Base-by-base conservation (phyloP, 2,797 vertebrate genomes). In the Ctenopoma multispine region DNA sequence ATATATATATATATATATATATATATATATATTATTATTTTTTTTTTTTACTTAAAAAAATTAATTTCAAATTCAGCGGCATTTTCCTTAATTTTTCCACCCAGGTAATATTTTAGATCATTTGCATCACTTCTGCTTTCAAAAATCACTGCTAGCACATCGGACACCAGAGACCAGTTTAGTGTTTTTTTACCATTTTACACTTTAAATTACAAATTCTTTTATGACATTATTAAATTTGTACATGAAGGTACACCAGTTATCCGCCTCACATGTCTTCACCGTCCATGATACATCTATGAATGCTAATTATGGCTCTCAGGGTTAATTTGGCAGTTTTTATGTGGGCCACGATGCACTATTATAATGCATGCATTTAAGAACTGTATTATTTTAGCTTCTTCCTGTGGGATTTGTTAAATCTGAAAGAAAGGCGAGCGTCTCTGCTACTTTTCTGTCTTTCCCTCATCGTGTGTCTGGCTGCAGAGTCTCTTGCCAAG, bases 321-420 rank as follows among this genome's bases (percentile, higher is more conserved):
- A 58, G 84, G 85, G 73, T 86, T 88, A 84, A 90, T 89, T 86
- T 79, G 61, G 76, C 68, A 15, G 79, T 72, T 83, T 91, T 82
- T 84, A 93, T 93, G 80, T 93, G 89, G 89, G 91, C 72, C 90
- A 77, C 74, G 78, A 71, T 63, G 75, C 78, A 59, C 79, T 87
- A 88, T 85, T 84, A 75, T 86, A 85, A 87, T 72, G 68, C 66
- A 57, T 87, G 69, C 69, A 63, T 85, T 90, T 85, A 73, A 83
- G 84, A 63, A 75, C 82, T 54, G 81, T 63, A 83, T 91, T 89
- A 89, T 88, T 87, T 87, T 84, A 77, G 79, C 67, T 79, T 82
- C 51, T 79, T 80, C 83, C 79, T 56, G 29, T 56, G 72, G 87
- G 82, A 72, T 67, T 81, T 68, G 46, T 73, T 57, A 29, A 68